Evolutionary conservation across 2,113 vertebrate species (phyloP).

Genomic region (Colius striatus): DNA sequence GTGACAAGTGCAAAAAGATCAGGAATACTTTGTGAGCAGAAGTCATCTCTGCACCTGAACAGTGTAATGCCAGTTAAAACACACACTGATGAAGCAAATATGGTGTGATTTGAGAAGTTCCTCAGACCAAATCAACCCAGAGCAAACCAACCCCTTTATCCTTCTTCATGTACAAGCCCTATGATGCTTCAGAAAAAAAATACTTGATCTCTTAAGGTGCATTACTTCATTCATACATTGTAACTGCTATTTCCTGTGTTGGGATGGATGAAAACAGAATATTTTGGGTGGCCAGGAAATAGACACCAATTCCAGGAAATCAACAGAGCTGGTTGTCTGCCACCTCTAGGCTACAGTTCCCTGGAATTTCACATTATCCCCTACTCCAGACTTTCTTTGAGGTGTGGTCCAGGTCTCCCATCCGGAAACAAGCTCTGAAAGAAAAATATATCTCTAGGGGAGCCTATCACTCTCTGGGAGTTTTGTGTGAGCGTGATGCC

Average conservation of each 20-base stretch:
- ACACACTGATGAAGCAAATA: not conserved
- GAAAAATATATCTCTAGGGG: not conserved
- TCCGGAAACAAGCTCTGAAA: not conserved
- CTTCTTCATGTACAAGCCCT: not conserved
- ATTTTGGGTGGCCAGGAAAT: slow-evolving; percentile 7
- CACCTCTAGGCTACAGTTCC: not conserved
- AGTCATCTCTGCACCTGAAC: not conserved
- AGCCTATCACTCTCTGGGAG: not conserved
- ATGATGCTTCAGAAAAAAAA: not conserved
- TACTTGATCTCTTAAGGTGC: not conserved
- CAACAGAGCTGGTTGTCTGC: not conserved
- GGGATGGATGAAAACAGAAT: not conserved
- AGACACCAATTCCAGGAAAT: not conserved
- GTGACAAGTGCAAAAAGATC: slow-evolving; percentile 5
- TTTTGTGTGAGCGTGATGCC: not conserved
- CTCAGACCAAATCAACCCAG: not conserved
- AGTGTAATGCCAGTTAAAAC: not conserved
- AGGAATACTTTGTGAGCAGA: not conserved
- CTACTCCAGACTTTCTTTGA: not conserved
- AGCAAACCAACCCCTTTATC: not conserved
- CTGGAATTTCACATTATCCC: not conserved
- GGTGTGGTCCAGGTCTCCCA: not conserved
- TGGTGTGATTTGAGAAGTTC: not conserved
- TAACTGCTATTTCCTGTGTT: not conserved
- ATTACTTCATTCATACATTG: not conserved